These are phyloP conservation scores for Apodemia hepburni DNA, from an alignment of 2,888 invertebrate species.

Conservation along the genomic window DNA sequence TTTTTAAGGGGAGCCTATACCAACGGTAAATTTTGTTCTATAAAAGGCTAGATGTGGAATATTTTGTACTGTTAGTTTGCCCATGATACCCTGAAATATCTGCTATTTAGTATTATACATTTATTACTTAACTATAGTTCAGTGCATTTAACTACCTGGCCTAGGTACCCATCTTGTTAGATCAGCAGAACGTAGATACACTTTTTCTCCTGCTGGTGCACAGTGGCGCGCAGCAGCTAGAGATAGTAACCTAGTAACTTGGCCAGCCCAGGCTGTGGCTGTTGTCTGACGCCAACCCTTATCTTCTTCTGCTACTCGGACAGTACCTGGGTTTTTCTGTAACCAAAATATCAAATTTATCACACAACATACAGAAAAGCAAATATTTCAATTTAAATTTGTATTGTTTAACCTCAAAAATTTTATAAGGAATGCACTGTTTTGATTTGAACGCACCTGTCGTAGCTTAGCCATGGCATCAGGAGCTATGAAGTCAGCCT, in stretches of 20 bases:
- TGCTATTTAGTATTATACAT: neutral
- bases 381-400: too few relatives aligned
- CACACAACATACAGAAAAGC: too few relatives aligned
- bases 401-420: too few relatives aligned
- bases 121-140: neutral
- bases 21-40: too few relatives aligned
- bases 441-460: constrained; percentile 79
- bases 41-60: too few relatives aligned
- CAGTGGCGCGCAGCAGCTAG: constrained; percentile 87
- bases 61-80: too few relatives aligned
- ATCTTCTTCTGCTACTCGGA: constrained; percentile 94
- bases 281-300: constrained; percentile 90
- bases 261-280: constrained; percentile 92
- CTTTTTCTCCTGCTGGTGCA: constrained; percentile 86
- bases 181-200: constrained; percentile 89
- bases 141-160: constrained; percentile 73
- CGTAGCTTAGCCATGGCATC: constrained; percentile 98
- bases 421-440: too few relatives aligned
- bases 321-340: constrained; percentile 90
- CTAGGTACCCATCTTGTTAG: constrained; percentile 88
- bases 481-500: constrained; percentile 96
- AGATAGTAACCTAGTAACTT: constrained; percentile 70
- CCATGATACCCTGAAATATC: too few relatives aligned
- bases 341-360: neutral
- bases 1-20: too few relatives aligned